phyloP scores from a whole-genome alignment of 2,888 invertebrate species.

The Pyrochroa serraticornis region DNA sequence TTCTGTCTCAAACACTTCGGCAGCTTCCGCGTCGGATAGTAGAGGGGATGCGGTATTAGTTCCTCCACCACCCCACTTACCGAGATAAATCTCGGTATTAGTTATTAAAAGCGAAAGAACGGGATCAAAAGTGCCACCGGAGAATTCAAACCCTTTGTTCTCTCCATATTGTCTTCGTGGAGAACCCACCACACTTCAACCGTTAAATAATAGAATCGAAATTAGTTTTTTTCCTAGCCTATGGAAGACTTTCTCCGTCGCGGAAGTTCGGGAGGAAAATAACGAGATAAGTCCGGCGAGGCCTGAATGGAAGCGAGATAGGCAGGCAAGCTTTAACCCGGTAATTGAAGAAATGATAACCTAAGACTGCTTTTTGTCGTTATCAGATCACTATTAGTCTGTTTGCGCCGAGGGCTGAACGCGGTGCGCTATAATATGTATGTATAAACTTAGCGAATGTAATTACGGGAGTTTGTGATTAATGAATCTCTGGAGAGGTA shows the following conservation, averaged over 20 bases:
- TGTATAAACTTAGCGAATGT: conserved; percentile 58
- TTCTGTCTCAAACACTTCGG: conserved; percentile 30
- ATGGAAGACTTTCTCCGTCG: too few relatives aligned
- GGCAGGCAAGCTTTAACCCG: conserved; percentile 22
- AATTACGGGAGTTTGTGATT: conserved; percentile 59
- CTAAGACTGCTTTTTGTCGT: conserved; percentile 46
- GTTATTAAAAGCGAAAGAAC: conserved; percentile 13
- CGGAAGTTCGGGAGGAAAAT: not conserved
- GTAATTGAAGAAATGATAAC: conserved; percentile 48
- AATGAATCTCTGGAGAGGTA: conserved; percentile 59
- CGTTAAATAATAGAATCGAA: too few relatives aligned
- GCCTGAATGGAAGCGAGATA: conserved; percentile 19
- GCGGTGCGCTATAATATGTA: conserved; percentile 49
- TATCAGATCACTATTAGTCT: conserved; percentile 52
- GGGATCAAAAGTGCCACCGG: not conserved
- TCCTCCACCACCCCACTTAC: not conserved
- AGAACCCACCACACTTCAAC: too few relatives aligned
- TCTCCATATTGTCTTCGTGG: too few relatives aligned
- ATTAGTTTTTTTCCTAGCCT: too few relatives aligned
- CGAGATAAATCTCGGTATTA: conserved; percentile 11
- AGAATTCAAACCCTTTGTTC: conserved; percentile 3
- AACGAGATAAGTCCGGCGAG: conserved; percentile 20
- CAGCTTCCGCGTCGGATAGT: conserved; percentile 15
- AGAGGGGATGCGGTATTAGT: not conserved
- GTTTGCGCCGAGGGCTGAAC: conserved; percentile 39